Percentiles rank a stretch among this genome's conserved stretches.
These are phyloP conservation scores for Melieria omissa DNA, from an alignment of 2,888 invertebrate genomes.

Conservation along the genomic window DNA sequence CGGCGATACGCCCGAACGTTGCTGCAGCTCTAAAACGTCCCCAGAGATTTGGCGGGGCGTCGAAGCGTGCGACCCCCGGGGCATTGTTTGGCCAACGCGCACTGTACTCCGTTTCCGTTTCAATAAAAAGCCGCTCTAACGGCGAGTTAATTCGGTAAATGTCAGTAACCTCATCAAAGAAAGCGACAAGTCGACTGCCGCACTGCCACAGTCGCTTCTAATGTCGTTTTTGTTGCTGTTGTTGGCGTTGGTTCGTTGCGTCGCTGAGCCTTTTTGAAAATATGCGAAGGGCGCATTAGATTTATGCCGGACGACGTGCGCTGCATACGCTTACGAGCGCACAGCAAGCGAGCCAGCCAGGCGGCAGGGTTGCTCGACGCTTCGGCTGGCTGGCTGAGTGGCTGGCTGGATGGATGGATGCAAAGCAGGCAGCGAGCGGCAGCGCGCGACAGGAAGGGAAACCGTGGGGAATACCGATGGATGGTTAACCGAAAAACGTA, in stretches of 20 bases:
- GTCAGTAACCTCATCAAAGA: conserved; percentile 40
- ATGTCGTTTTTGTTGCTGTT: conserved; percentile 10
- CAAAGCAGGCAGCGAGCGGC: not conserved
- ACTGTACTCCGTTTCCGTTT: conserved; percentile 59
- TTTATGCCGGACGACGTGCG: conserved; percentile 64
- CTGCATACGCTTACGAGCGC: conserved; percentile 63
- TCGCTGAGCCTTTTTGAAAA: not conserved
- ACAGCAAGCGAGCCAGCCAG: conserved; percentile 17
- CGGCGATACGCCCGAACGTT: not conserved
- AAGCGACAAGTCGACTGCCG: conserved; percentile 35
- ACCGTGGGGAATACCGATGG: conserved; percentile 32
- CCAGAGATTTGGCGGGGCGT: conserved; percentile 60
- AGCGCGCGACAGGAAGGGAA: not conserved
- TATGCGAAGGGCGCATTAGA: conserved; percentile 60
- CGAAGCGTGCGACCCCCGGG: conserved; percentile 60
- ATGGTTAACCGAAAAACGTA: conserved; percentile 61
- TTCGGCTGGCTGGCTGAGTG: conserved; percentile 26
- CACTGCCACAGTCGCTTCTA: conserved; percentile 28
- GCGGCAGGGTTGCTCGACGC: not conserved
- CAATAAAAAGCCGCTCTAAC: conserved; percentile 43
- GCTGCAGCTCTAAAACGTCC: conserved; percentile 53
- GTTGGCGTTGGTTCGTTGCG: not conserved
- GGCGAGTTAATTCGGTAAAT: conserved; percentile 33
- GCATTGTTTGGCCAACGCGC: conserved; percentile 25
- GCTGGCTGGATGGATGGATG: too few species aligned